A percentile compares a stretch with the other conserved stretches of the same genome.
Conservation (phyloP, 2,888 invertebrate species). For the Diogma glabrata region DNA sequence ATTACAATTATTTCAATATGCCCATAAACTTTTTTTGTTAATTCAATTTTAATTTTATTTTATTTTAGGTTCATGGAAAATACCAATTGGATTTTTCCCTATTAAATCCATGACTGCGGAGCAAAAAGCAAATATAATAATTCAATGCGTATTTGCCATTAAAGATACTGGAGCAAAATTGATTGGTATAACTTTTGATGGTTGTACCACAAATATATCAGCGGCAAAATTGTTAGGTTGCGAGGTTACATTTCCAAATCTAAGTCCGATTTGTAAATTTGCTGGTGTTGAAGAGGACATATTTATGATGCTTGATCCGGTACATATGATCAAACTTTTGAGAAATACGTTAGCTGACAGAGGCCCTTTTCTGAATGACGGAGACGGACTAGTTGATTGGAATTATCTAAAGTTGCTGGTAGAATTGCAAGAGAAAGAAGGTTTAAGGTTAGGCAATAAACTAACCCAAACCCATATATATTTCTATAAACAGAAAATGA, state of each 20-base stretch:
- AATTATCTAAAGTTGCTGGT: slow-evolving; percentile 13
- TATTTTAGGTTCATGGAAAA: background rate
- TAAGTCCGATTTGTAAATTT: background rate
- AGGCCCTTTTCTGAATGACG: background rate
- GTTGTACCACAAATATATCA: background rate
- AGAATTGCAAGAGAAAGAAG: background rate
- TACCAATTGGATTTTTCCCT: background rate
- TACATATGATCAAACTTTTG: background rate
- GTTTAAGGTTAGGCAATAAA: background rate
- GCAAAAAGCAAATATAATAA: background rate
- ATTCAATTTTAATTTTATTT: background rate
- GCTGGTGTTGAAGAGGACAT: background rate
- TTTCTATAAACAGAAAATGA: slow-evolving; percentile 1
- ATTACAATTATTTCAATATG: background rate
- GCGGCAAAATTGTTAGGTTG: background rate
- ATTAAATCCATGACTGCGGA: background rate
- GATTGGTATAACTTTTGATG: background rate
- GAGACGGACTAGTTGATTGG: background rate
- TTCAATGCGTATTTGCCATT: background rate
- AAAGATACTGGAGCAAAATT: background rate
- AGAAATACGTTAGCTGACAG: background rate
- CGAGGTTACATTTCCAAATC: background rate
- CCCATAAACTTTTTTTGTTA: background rate
- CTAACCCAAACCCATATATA: background rate
- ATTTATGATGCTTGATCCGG: background rate